phyloP scores from a whole-genome alignment of 2,888 invertebrate species.

The Baronia brevicornis region DNA sequence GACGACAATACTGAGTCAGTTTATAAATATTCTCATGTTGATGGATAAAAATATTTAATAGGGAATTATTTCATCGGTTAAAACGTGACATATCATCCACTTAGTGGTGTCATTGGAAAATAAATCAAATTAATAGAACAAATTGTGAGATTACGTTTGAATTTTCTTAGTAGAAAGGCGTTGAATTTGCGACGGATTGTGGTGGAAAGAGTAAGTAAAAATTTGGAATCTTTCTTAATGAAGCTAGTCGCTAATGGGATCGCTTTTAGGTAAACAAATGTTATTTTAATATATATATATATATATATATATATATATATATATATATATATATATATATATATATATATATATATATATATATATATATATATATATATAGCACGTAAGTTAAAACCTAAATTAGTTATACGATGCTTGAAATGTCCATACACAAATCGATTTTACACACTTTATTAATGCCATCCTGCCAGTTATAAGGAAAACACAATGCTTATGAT shows the following conservation, averaged over 20 bases:
- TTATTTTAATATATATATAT: slow-evolving; percentile 44
- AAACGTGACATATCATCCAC: slow-evolving; percentile 67
- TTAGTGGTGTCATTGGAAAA: slow-evolving; percentile 53
- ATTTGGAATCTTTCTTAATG: slow-evolving; percentile 73
- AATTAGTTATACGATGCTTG: slow-evolving; percentile 68
- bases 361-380: too few species aligned
- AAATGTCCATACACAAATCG: slow-evolving; percentile 71
- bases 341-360: too few species aligned
- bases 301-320: too few species aligned
- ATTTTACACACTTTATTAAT: slow-evolving; percentile 62
- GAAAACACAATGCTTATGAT: slow-evolving; percentile 72
- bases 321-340: too few species aligned
- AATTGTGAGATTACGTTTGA: slow-evolving; percentile 30
- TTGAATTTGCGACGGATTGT: slow-evolving; percentile 6
- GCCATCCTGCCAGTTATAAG: slow-evolving; percentile 71
- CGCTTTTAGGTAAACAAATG: slow-evolving; percentile 68
- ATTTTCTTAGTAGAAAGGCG: slow-evolving; percentile 17
- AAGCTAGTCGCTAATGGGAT: slow-evolving; percentile 67
- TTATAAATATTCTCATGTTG: slow-evolving; percentile 60
- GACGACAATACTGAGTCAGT: slow-evolving; percentile 63
- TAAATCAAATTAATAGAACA: slow-evolving; percentile 46
- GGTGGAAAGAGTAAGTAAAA: slow-evolving; percentile 23
- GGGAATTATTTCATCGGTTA: slow-evolving; percentile 54
- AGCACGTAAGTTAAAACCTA: slow-evolving; percentile 62
- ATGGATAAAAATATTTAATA: slow-evolving; percentile 66